Evolutionary conservation across 2,113 vertebrate genomes (phyloP), one percentile per base, ranked within the genome.

Genomic region (Brienomyrus brachyistius): DNA sequence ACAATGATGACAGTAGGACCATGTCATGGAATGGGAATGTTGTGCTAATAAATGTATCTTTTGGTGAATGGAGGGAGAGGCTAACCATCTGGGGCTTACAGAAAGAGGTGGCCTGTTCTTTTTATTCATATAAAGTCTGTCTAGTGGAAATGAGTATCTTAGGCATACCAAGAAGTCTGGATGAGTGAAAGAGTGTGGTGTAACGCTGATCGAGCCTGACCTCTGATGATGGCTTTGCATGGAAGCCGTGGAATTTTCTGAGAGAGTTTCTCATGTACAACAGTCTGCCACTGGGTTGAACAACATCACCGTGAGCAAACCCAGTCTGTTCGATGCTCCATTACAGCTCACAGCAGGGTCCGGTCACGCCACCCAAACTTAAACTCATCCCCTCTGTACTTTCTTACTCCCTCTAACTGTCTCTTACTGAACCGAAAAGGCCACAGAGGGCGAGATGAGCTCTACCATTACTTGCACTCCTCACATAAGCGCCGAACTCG

Each of bases 121-220:
- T 82, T 82, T 84, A 84, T 45, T 48, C 82, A 8, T 84, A 48
- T 84, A n/a, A 84, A 84, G 82, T 43, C 45, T 84, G 23, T 84
- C 9, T 47, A 10, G 23, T 84, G 45, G 82, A 84, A 47, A 48
- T 47, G 21, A 84, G 9, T 48, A 48, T 84, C 45, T 23, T 84
- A 23, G 40, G 45, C 5, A 11, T n/a, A 48, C 43, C 45, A 48
- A 48, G 82, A n/a, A 8, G 19, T 84, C 82, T 45, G 45, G 45
- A 84, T 84, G 82, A 23, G 43, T 84, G 82, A 84, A 47, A 82
- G 40, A 48, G 74, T 80, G 74, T 17, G 82, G 3, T 23, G 17
- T 47, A 84, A 47, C 3, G 21, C 35, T 84, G 82, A 48, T 84
- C 48, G 82, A 84, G 47, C 45, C 9, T 48, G 23, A 48, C 43